phyloP scores from a whole-genome alignment of 2,888 invertebrate species.

The Tipula unca region DNA sequence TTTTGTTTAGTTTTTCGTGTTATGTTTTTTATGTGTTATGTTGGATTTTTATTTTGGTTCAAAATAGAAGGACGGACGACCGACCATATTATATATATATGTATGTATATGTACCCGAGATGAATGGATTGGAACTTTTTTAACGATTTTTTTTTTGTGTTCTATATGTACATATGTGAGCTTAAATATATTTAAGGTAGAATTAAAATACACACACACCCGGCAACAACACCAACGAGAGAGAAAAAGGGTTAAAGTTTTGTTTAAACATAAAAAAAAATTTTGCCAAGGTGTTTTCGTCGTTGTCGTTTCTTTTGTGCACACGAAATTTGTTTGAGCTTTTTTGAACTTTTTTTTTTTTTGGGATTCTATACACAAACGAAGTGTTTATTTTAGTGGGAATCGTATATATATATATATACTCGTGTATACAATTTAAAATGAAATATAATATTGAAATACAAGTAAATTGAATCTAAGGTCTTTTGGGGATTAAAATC shows the following conservation, averaged over 20 bases:
- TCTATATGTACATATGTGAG: neutral
- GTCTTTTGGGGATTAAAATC: neutral
- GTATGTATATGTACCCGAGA: too few relatives aligned
- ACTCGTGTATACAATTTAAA: neutral
- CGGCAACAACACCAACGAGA: neutral
- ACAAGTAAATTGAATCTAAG: neutral
- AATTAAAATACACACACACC: neutral
- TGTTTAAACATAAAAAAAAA: neutral
- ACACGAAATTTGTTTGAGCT: constrained; percentile 8
- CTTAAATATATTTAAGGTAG: neutral
- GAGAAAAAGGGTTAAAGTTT: neutral
- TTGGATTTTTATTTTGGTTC: neutral
- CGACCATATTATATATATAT: constrained; percentile 9
- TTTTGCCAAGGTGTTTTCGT: neutral
- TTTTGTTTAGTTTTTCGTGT: neutral
- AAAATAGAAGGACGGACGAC: neutral
- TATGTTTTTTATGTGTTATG: neutral
- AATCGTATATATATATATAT: neutral
- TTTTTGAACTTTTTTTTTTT: neutral
- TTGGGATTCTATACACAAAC: neutral
- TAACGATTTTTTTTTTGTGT: neutral
- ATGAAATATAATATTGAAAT: constrained; percentile 2
- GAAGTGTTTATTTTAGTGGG: neutral
- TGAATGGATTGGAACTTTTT: constrained; percentile 8
- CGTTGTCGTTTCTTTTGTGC: neutral